Evolutionary conservation across 2,888 invertebrate genomes (phyloP).

Genomic region (Parelbella ahira): DNA sequence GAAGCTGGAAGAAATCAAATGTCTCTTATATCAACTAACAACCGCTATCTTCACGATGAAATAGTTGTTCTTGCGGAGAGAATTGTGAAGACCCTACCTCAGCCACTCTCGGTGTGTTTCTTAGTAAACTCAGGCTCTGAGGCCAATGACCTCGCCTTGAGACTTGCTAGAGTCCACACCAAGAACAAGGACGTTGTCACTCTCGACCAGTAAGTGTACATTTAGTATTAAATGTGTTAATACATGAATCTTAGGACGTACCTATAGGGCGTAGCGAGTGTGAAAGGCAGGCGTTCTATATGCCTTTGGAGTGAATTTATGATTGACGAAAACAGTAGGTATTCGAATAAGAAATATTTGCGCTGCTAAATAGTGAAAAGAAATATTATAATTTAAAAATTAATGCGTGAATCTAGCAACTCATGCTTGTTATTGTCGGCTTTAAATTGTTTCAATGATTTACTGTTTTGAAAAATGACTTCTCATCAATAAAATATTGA

Average conservation of each 20-base stretch:
- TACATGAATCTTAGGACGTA: too few species aligned
- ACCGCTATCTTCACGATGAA: conserved; percentile 97
- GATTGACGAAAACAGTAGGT: too few species aligned
- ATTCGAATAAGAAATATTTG: too few species aligned
- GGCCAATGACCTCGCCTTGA: conserved; percentile 97
- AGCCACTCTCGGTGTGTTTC: conserved; percentile 93
- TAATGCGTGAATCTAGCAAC: too few species aligned
- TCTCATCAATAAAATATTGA: too few species aligned
- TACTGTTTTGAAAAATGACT: too few species aligned
- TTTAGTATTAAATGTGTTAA: conserved; percentile 18
- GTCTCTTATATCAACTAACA: conserved; percentile 95
- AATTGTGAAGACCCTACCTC: conserved; percentile 91
- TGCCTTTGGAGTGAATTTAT: too few species aligned
- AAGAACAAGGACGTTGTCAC: conserved; percentile 94
- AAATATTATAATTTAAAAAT: too few species aligned
- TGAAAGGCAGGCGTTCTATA: conserved; percentile 15
- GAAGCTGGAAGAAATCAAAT: conserved; percentile 95
- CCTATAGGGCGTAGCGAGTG: conserved; percentile 15
- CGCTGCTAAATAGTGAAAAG: too few species aligned
- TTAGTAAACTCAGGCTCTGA: conserved; percentile 99
- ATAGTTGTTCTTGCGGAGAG: conserved; percentile 94
- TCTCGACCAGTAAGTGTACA: conserved; percentile 94
- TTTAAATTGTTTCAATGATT: too few species aligned
- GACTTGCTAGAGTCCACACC: conserved; percentile 94
- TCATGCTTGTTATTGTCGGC: too few species aligned